Conservation (phyloP, 1,140 invertebrate species). For the Aleiodes sp. region DNA sequence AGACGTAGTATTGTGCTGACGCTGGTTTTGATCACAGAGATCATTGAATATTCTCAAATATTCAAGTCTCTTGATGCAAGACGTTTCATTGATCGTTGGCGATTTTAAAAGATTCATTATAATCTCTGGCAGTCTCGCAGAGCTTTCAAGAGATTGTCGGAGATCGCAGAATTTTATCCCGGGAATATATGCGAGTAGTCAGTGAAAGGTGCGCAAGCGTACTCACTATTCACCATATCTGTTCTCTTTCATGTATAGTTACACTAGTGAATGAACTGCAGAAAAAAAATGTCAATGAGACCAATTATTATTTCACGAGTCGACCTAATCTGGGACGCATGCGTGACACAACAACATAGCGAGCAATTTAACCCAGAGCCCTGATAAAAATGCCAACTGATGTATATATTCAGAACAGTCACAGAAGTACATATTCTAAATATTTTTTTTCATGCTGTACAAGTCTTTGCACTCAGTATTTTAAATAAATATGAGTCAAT, state of each 20-base stretch:
- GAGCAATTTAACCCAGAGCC: constrained; percentile 25
- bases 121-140: too few species aligned
- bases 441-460: background rate
- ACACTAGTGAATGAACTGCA: constrained; percentile 55
- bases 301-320: constrained; percentile 56
- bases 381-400: constrained; percentile 12
- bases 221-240: constrained; percentile 11
- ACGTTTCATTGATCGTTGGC: too few species aligned
- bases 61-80: too few species aligned
- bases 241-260: constrained; percentile 22
- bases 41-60: too few species aligned
- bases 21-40: too few species aligned
- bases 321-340: constrained; percentile 36
- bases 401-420: too few species aligned
- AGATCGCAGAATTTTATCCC: too few species aligned
- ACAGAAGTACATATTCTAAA: too few species aligned
- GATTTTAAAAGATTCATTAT: too few species aligned
- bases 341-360: constrained; percentile 21
- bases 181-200: constrained; percentile 9
- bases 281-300: constrained; percentile 58
- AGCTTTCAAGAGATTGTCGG: too few species aligned
- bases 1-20: too few species aligned
- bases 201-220: constrained; percentile 16
- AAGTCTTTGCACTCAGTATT: constrained; percentile 8
- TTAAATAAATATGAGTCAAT: constrained; percentile 7